Evolutionary conservation across 2,113 vertebrate species (phyloP), one percentile per base, ranked within the genome.

Genomic region (Hippopotamus amphibius): DNA sequence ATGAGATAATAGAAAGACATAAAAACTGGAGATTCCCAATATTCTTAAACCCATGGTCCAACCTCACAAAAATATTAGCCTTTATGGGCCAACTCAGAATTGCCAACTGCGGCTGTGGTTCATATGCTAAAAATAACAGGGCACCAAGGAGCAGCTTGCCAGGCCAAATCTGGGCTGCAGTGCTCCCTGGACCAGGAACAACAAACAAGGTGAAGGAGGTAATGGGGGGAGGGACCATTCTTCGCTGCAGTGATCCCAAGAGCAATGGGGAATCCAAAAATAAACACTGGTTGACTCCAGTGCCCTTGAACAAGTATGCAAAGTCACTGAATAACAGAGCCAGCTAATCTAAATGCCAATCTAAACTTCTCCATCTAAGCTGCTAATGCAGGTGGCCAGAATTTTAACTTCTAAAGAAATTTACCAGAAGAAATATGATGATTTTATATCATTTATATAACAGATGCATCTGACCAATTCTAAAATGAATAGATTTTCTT

Each of bases 131-230:
- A 69, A 88, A 97, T 98, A 99, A 97, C 97, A 98, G 63, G 85
- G 21, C 63, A 90, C 90, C 2, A 0, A 97, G 94, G 87, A 98
- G 85, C 65, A 37, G n/a, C 95, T 97, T 72, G 72, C 1, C 2
- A 92, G 97, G 77, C 93, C 1, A 0, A 96, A n/a, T 96, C 91
- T 95, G 16, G 81, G 96, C 88, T 95, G 65, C 50, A 0, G 90
- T 74, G 30, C 86, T 98, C 96, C 95, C 96, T 77, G 95, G 95
- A 93, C 96, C 0, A 10, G 97, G 92, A 98, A 97, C 95, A 98
- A 96, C 97, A 98, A 98, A 98, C 97, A 98, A 98, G 98, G 98
- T 98, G 98, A 98, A 98, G 98, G 97, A 98, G 97, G 97, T 97
- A 98, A 97, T 43, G 61, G 30, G 83, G 66, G 96, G 30, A 72